Conservation (phyloP, 1,140 invertebrate genomes). For the Trichonephila clavipes region DNA sequence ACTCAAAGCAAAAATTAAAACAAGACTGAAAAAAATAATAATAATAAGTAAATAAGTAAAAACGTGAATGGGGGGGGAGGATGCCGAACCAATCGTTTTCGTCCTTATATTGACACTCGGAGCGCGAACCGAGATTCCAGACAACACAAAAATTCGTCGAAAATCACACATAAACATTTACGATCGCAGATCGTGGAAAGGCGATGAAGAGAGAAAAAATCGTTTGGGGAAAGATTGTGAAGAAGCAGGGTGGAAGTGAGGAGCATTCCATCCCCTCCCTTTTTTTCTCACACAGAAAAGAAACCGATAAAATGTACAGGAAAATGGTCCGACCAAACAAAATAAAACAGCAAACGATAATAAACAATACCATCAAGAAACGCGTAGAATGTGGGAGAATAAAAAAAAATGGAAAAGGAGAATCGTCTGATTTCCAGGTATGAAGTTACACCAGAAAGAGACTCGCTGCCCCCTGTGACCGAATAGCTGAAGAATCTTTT, state of each 20-base stretch:
- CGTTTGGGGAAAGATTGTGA: constrained; percentile 8
- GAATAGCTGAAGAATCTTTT: background rate
- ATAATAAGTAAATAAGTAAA: background rate
- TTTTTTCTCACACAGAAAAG: constrained; percentile 44
- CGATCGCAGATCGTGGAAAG: constrained; percentile 19
- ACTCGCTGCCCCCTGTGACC: background rate
- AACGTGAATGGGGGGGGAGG: background rate
- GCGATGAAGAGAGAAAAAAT: constrained; percentile 5
- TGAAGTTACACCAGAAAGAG: constrained; percentile 4
- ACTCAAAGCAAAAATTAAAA: background rate
- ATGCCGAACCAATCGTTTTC: constrained; percentile 21
- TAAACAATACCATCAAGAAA: constrained; percentile 22
- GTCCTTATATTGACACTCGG: constrained; percentile 11
- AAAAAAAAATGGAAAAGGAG: background rate
- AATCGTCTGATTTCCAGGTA: background rate
- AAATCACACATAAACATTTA: constrained; percentile 61
- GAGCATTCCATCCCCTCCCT: background rate
- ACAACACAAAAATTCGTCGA: constrained; percentile 51
- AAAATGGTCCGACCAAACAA: constrained; percentile 33
- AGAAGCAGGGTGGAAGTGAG: background rate
- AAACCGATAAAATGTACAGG: constrained; percentile 50
- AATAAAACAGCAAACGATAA: constrained; percentile 23
- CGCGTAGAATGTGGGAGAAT: background rate
- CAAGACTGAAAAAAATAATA: background rate
- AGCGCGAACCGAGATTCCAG: background rate